phyloP scores from a whole-genome alignment of 2,113 vertebrate genomes.

The Empidonax traillii region DNA sequence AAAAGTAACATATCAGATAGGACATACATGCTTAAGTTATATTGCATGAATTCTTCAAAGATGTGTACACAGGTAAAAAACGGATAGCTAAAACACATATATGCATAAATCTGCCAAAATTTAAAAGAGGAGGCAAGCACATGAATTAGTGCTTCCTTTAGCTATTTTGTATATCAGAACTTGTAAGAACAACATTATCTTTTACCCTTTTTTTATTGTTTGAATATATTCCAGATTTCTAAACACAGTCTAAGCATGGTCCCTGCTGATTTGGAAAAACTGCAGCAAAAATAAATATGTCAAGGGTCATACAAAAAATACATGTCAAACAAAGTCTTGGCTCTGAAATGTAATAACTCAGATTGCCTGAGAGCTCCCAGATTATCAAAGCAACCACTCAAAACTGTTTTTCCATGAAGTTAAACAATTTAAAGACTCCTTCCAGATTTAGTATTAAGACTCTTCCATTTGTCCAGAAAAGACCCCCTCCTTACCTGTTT shows the following conservation, averaged over 20 bases:
- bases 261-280: background rate
- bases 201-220: background rate
- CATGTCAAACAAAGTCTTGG: background rate
- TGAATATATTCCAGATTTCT: background rate
- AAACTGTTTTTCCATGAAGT: background rate
- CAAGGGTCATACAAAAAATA: slow-evolving; percentile 11
- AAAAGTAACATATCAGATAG: background rate
- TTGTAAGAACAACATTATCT: background rate
- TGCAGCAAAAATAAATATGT: slow-evolving; percentile 24
- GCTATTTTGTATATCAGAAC: background rate
- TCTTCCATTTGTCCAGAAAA: background rate
- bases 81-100: background rate
- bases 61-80: background rate
- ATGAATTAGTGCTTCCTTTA: background rate
- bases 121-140: background rate
- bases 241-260: background rate
- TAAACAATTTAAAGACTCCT: background rate
- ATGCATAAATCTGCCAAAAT: background rate
- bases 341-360: background rate
- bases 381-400: background rate
- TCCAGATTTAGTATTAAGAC: background rate
- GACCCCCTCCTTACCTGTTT: background rate
- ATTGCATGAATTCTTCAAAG: background rate
- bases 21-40: background rate
- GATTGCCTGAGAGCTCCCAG: background rate